Evolutionary conservation across 2,797 vertebrate genomes (phyloP).

Genomic region (Poeciliopsis gracilis): DNA sequence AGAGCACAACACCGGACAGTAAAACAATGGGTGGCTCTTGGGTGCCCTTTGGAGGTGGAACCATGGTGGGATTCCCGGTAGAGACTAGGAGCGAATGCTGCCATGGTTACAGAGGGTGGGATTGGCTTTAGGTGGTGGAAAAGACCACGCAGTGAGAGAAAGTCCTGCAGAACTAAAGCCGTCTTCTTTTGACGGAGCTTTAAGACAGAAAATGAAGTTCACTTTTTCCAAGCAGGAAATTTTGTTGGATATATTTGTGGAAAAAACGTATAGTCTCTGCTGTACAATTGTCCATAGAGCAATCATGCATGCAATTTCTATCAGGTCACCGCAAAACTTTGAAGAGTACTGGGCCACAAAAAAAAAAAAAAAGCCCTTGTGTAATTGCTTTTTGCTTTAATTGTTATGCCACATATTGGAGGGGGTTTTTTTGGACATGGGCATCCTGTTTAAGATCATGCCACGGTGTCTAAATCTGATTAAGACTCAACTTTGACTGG

Average conservation of each 20-base stretch:
- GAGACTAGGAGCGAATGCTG: slow-evolving; percentile 41
- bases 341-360: not conserved
- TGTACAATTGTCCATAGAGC: not conserved
- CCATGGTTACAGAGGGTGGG: slow-evolving; percentile 56
- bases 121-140: slow-evolving; percentile 40
- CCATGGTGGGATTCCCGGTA: slow-evolving; percentile 36
- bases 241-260: not conserved
- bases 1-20: slow-evolving; percentile 68
- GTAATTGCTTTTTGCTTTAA: not conserved
- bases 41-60: slow-evolving; percentile 40
- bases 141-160: slow-evolving; percentile 15
- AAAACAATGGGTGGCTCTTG: slow-evolving; percentile 72
- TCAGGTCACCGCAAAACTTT: not conserved
- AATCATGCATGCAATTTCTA: not conserved
- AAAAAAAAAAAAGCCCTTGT: not conserved
- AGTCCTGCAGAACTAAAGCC: slow-evolving; percentile 9
- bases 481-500: not conserved
- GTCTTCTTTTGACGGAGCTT: not conserved
- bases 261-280: not conserved
- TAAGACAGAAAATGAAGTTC: not conserved
- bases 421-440: not conserved
- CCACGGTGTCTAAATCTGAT: not conserved
- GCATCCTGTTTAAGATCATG: not conserved
- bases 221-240: not conserved
- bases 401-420: not conserved